Evolutionary conservation across 2,888 invertebrate species (phyloP).

Genomic region (Notodonta ziczac): DNA sequence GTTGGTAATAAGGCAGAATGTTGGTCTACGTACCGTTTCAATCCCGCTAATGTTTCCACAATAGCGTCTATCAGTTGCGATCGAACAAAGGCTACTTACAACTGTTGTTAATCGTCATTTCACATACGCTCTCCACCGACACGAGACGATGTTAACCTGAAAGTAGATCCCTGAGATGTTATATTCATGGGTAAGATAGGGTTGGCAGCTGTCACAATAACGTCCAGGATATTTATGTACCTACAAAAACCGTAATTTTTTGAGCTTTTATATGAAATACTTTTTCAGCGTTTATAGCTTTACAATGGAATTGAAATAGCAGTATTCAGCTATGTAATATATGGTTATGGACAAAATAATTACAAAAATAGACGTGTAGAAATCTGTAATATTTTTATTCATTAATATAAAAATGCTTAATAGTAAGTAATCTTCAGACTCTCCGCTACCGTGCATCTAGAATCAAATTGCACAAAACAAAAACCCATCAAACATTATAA

Average conservation of each 20-base stretch:
- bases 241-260: no score
- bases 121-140: slow-evolving; percentile 79
- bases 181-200: slow-evolving; percentile 35
- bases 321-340: no score
- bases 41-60: slow-evolving; percentile 59
- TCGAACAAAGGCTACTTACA: slow-evolving; percentile 83
- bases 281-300: no score
- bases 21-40: slow-evolving; percentile 45
- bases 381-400: no score
- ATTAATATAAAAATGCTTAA: no score
- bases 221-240: background rate
- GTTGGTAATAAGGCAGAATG: background rate
- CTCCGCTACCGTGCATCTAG: no score
- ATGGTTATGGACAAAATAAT: no score
- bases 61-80: slow-evolving; percentile 68
- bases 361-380: no score
- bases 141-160: slow-evolving; percentile 64
- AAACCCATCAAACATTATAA: background rate
- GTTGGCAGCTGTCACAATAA: slow-evolving; percentile 9
- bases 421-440: no score
- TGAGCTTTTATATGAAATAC: no score
- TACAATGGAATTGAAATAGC: no score
- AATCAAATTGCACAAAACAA: background rate
- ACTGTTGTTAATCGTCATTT: slow-evolving; percentile 84
- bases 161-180: slow-evolving; percentile 39